phyloP scores from a whole-genome alignment of 2,797 vertebrate genomes.

The Leuciscus waleckii region DNA sequence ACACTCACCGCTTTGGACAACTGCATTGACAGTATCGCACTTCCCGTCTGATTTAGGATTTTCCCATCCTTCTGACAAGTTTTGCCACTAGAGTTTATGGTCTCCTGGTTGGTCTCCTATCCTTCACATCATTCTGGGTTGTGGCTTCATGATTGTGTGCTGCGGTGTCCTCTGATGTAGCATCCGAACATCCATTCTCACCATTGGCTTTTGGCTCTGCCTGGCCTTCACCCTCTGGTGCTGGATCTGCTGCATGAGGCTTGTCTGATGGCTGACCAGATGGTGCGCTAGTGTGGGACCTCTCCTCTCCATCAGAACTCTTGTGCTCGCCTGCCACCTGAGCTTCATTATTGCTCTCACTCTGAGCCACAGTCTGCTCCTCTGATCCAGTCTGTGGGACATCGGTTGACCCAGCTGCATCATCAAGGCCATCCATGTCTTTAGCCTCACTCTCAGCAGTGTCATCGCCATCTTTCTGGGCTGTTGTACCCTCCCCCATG shows the following conservation, averaged over 20 bases:
- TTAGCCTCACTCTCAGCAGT: conserved; percentile 51
- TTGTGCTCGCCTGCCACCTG: conserved; percentile 59
- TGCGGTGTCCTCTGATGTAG: conserved; percentile 71
- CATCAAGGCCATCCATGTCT: conserved; percentile 55
- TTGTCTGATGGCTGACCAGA: conserved; percentile 61
- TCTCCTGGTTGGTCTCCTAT: conserved; percentile 73
- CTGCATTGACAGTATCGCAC: conserved; percentile 70
- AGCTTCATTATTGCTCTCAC: conserved; percentile 66
- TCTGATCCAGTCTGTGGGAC: conserved; percentile 54
- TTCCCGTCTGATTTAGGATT: conserved; percentile 74
- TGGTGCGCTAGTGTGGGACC: conserved; percentile 49
- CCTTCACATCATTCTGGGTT: conserved; percentile 67
- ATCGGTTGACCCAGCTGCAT: conserved; percentile 49
- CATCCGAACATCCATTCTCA: conserved; percentile 77
- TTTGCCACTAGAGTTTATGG: conserved; percentile 56
- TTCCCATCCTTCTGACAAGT: conserved; percentile 70
- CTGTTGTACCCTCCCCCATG: conserved; percentile 62
- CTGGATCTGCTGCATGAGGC: conserved; percentile 42
- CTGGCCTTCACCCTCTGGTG: conserved; percentile 52
- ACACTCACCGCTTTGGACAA: conserved; percentile 81
- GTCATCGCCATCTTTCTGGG: conserved; percentile 62
- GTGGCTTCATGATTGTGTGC: conserved; percentile 75
- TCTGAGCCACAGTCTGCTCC: conserved; percentile 52
- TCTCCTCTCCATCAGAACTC: conserved; percentile 53
- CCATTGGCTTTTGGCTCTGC: conserved; percentile 73